phyloP scores from a whole-genome alignment of 2,113 vertebrate genomes.

The Columbina picui region DNA sequence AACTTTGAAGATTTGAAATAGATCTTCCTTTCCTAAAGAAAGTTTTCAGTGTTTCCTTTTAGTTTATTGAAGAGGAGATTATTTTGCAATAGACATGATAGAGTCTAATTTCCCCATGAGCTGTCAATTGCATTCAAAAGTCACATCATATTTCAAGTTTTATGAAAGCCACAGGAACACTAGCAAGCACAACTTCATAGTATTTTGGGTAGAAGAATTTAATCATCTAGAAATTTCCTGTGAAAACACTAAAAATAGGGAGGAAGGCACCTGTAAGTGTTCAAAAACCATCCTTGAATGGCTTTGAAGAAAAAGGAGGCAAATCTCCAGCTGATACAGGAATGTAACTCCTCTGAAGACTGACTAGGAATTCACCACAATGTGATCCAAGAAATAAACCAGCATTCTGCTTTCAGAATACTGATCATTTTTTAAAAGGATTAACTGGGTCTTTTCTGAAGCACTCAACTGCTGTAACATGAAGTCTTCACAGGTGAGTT shows the following conservation, averaged over 20 bases:
- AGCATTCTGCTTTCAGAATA: not conserved
- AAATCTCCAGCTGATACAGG: not conserved
- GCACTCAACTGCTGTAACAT: not conserved
- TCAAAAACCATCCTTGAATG: not conserved
- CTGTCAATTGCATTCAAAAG: not conserved
- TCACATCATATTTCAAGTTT: not conserved
- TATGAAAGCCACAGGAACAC: not conserved
- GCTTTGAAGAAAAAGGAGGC: not conserved
- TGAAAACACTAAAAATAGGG: not conserved
- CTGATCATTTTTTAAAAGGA: not conserved
- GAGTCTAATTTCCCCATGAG: not conserved
- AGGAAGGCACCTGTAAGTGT: not conserved
- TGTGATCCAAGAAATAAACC: not conserved
- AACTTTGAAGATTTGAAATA: not conserved
- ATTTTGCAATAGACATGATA: not conserved
- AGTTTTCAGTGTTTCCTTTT: not conserved
- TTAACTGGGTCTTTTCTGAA: not conserved
- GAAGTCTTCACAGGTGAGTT: not conserved
- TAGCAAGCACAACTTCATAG: not conserved
- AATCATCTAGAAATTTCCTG: not conserved
- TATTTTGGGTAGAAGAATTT: not conserved
- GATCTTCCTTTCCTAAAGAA: not conserved
- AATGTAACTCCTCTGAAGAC: not conserved
- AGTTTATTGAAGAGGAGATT: not conserved
- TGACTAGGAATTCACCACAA: not conserved